These are phyloP conservation scores for Scolopax mira DNA, from an alignment of 2,113 vertebrate genomes.

Conservation along the genomic window DNA sequence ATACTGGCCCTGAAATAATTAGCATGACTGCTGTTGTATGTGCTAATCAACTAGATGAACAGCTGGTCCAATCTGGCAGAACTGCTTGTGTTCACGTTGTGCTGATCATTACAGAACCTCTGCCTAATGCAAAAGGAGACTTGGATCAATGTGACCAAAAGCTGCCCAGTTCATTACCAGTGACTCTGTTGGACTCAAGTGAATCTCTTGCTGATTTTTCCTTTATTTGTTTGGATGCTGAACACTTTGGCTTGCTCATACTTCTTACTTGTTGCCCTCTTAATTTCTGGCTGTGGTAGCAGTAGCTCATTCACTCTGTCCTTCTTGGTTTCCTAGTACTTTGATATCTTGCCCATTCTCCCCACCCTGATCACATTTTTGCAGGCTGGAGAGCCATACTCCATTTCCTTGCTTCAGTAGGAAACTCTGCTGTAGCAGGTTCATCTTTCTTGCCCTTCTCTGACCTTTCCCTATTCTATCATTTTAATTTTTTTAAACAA, in stretches of 20 bases:
- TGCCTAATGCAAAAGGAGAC: background rate
- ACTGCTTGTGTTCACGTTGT: background rate
- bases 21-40: fast-evolving
- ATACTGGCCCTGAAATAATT: background rate
- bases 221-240: background rate
- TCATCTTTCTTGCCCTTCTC: background rate
- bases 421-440: background rate
- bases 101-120: background rate
- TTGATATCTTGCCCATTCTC: background rate
- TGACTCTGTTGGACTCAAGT: background rate
- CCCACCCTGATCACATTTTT: background rate
- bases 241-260: background rate
- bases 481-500: background rate
- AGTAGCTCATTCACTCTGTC: background rate
- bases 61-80: background rate
- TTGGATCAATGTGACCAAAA: background rate
- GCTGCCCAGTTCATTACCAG: background rate
- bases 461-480: background rate
- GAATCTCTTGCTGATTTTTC: background rate
- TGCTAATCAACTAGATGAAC: background rate
- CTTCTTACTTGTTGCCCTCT: background rate
- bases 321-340: background rate
- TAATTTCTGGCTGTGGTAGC: background rate
- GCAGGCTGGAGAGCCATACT: background rate
- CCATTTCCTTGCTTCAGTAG: background rate